Percentiles rank a stretch among this genome's conserved stretches.
Conservation (phyloP, 2,797 vertebrate genomes). For the Gephyroberyx darwinii region DNA sequence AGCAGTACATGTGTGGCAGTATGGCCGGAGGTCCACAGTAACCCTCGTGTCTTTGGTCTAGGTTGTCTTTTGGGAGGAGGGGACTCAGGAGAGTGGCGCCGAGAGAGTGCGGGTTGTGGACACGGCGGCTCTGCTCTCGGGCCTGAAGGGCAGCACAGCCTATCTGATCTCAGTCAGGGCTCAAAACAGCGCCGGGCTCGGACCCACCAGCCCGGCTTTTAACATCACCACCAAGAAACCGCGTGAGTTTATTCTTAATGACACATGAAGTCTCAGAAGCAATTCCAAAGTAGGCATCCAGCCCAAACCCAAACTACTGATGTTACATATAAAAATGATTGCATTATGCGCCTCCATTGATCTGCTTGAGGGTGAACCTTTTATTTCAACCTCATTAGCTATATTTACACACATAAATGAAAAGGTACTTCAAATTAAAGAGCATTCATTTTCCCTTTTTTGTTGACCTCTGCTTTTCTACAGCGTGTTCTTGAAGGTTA, state of each 20-base stretch:
- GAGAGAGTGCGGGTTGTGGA: constrained; percentile 63
- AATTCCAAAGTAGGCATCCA: background rate
- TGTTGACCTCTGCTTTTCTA: constrained; percentile 22
- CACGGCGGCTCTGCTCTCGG: constrained; percentile 69
- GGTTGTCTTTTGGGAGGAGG: constrained; percentile 78
- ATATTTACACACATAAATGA: constrained; percentile 28
- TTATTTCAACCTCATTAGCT: constrained; percentile 32
- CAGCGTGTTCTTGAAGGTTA: constrained; percentile 1
- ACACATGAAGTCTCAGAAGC: background rate
- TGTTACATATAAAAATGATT: background rate
- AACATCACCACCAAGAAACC: constrained; percentile 81
- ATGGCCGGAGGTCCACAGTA: constrained; percentile 5
- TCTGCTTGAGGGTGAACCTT: constrained; percentile 28
- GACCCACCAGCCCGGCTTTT: constrained; percentile 69
- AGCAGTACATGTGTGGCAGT: no score
- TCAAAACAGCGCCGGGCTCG: constrained; percentile 79
- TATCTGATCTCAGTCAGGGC: constrained; percentile 79
- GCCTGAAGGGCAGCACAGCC: constrained; percentile 74
- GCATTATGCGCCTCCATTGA: background rate
- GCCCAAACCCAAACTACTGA: background rate
- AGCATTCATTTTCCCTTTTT: constrained; percentile 20
- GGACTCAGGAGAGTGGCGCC: constrained; percentile 57
- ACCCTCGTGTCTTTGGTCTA: constrained; percentile 48
- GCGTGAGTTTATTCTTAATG: constrained; percentile 66
- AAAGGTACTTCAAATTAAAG: constrained; percentile 20